Evolutionary conservation across 1,140 invertebrate species (phyloP).

Genomic region (Alviniconcha marisindica): DNA sequence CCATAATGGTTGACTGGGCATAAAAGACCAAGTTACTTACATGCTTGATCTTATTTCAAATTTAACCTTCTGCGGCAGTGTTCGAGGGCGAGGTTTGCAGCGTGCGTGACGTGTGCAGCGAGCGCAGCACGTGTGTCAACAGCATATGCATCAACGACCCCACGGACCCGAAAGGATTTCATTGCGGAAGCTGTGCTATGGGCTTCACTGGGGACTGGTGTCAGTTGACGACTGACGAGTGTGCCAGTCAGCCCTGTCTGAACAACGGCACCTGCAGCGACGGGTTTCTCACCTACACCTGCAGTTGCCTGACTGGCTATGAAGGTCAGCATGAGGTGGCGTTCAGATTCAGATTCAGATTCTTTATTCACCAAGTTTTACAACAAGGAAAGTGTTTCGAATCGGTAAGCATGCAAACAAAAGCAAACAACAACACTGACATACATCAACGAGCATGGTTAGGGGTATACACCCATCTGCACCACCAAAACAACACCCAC

Average conservation of each 20-base stretch:
- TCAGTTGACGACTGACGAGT: constrained; percentile 45
- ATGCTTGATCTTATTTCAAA: background rate
- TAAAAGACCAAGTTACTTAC: too few species aligned
- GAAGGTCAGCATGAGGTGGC: too few species aligned
- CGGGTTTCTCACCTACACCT: constrained; percentile 93
- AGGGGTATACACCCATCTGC: too few species aligned
- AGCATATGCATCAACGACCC: constrained; percentile 24
- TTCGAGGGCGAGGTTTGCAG: constrained; percentile 17
- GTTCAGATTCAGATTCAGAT: too few species aligned
- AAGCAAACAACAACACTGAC: too few species aligned
- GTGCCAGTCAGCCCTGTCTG: constrained; percentile 40
- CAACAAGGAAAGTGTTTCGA: too few species aligned
- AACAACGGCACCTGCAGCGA: constrained; percentile 84
- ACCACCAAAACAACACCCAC: too few species aligned
- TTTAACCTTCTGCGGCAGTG: background rate
- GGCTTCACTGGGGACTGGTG: constrained; percentile 44
- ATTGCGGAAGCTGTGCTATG: background rate
- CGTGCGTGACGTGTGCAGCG: constrained; percentile 22
- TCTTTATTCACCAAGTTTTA: too few species aligned
- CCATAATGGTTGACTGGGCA: too few species aligned
- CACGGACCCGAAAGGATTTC: background rate
- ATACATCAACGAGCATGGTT: too few species aligned
- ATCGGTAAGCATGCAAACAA: too few species aligned
- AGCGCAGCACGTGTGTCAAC: background rate
- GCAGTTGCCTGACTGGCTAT: constrained; percentile 93